Conservation (phyloP, 2,113 vertebrate species). For the Grammomys dolichurus region DNA sequence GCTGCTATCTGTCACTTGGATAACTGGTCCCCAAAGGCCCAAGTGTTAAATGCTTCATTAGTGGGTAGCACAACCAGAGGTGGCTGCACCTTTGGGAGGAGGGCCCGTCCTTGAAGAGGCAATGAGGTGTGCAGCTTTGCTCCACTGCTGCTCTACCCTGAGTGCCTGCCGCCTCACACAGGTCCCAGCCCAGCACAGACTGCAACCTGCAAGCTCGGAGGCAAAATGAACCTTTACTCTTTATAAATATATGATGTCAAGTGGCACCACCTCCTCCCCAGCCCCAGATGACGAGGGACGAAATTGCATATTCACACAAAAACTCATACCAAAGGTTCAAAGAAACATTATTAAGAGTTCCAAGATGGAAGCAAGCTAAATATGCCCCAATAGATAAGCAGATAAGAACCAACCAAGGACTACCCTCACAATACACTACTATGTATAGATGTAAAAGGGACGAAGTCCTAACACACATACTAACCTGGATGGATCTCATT, state of each 20-base stretch:
- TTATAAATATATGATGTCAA: background rate
- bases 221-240: background rate
- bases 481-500: background rate
- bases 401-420: background rate
- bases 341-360: background rate
- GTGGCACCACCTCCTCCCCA: background rate
- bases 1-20: background rate
- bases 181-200: background rate
- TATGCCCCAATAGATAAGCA: background rate
- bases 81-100: background rate
- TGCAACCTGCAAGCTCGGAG: background rate
- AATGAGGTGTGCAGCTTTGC: too few relatives aligned
- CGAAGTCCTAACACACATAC: background rate
- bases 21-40: background rate
- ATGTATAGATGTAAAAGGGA: background rate
- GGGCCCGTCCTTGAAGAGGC: background rate
- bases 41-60: background rate
- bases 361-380: background rate
- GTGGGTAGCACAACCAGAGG: background rate
- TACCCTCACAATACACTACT: background rate
- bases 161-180: background rate
- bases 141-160: background rate
- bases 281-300: too few relatives aligned
- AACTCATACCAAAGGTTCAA: background rate
- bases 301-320: background rate